Conservation (phyloP, 1,140 invertebrate species). For the Penaeus vannamei region DNA sequence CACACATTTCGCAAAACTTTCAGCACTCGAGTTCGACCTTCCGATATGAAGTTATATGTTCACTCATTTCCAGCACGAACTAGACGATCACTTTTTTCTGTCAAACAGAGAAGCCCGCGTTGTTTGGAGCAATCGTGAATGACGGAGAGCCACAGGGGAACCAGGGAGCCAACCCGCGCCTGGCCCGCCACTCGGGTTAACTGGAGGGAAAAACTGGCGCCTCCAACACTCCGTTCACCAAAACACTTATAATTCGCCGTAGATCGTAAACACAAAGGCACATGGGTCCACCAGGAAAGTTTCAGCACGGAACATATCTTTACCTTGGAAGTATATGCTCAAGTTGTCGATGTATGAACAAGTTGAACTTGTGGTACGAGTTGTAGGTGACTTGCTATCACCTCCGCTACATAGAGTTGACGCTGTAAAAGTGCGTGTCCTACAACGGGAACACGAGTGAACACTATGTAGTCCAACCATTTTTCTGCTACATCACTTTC, state of each 20-base stretch:
- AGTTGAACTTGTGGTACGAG: slow-evolving; percentile 62
- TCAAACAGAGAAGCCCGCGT: neutral
- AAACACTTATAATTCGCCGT: slow-evolving; percentile 65
- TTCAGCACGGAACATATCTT: slow-evolving; percentile 46
- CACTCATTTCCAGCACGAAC: no score
- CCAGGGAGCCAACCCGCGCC: no score
- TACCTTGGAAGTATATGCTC: slow-evolving; percentile 61
- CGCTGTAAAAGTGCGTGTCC: slow-evolving; percentile 69
- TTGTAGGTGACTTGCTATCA: slow-evolving; percentile 67
- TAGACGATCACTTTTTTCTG: neutral
- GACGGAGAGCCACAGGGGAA: no score
- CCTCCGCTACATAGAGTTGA: slow-evolving; percentile 67
- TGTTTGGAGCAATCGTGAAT: neutral
- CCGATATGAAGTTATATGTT: no score
- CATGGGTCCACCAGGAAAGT: slow-evolving; percentile 59
- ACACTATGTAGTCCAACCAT: slow-evolving; percentile 68
- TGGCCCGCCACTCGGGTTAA: slow-evolving; percentile 36
- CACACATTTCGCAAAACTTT: no score
- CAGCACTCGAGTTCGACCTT: no score
- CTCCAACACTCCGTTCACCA: slow-evolving; percentile 58
- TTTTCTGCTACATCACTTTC: slow-evolving; percentile 68
- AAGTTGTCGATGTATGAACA: slow-evolving; percentile 64
- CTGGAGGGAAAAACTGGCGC: slow-evolving; percentile 53
- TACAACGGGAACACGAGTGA: slow-evolving; percentile 68
- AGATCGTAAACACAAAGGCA: slow-evolving; percentile 61